These are phyloP conservation scores for Poliocrania exsul DNA, from an alignment of 2,797 vertebrate species.

Conservation along the genomic window DNA sequence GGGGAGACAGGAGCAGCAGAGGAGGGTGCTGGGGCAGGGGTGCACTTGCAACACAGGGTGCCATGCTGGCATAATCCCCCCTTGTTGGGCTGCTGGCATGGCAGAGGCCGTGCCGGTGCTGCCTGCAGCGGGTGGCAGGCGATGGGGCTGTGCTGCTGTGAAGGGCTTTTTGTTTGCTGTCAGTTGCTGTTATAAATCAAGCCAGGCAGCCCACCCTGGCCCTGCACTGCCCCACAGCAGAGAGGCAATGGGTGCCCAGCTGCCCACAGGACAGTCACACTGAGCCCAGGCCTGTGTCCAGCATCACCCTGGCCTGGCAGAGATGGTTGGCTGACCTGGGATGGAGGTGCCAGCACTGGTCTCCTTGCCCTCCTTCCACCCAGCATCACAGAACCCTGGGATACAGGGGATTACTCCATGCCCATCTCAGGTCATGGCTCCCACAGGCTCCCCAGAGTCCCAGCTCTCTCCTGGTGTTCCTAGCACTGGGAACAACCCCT, in stretches of 20 bases:
- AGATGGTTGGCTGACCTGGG: not conserved
- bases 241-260: not conserved
- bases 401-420: not conserved
- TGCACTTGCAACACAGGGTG: rapidly evolving
- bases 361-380: not conserved
- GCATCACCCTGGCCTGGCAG: rapidly evolving
- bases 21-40: not conserved
- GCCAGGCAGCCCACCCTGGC: not conserved
- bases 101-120: not conserved
- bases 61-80: not conserved
- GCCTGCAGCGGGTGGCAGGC: constrained; percentile 36
- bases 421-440: not conserved
- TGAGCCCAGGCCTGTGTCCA: rapidly evolving
- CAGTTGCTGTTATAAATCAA: constrained; percentile 66
- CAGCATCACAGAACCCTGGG: not conserved
- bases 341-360: rapidly evolving
- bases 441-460: not conserved
- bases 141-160: not conserved
- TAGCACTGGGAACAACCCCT: not conserved
- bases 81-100: not conserved
- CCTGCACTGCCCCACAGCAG: rapidly evolving
- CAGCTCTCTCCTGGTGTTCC: not conserved
- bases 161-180: constrained; percentile 63
- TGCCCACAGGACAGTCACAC: rapidly evolving
- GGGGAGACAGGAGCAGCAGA: not conserved